Conservation (phyloP, 53 echinoderm and acorn worm genomes). For the Pentamera pediparva region DNA sequence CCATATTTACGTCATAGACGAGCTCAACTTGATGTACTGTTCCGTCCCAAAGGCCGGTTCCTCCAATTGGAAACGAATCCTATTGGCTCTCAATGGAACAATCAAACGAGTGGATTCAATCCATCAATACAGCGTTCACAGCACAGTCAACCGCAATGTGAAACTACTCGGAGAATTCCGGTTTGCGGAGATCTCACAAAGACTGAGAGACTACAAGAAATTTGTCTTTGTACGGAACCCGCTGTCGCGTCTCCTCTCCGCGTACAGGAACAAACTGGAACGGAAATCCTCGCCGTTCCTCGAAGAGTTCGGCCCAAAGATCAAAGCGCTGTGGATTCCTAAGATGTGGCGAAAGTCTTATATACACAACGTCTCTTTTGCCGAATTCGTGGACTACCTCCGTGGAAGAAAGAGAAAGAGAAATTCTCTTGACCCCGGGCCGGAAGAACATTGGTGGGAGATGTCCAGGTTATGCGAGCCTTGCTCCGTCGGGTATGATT, state of each 20-base stretch:
- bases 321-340: background rate
- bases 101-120: constrained; percentile 11
- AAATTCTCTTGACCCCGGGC: background rate
- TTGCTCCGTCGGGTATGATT: constrained; percentile 25
- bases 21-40: constrained; percentile 3
- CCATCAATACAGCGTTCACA: constrained; percentile 5
- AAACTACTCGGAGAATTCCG: background rate
- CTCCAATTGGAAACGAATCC: constrained; percentile 12
- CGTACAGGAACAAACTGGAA: constrained; percentile 22
- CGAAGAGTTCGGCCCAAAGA: background rate
- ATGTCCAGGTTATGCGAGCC: constrained; percentile 20
- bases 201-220: background rate
- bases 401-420: background rate
- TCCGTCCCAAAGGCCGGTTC: constrained; percentile 16
- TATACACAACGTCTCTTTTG: background rate
- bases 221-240: constrained; percentile 15
- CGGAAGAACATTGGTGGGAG: constrained; percentile 22
- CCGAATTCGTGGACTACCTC: background rate
- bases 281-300: background rate
- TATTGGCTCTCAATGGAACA: background rate
- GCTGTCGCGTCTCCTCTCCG: background rate
- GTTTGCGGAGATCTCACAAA: background rate
- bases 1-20: constrained; percentile 22
- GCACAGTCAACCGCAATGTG: background rate
- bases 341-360: background rate